Evolutionary conservation across 2,113 vertebrate species (phyloP), one percentile per base, ranked within the genome.

Genomic region (Protobothrops flavoviridis): DNA sequence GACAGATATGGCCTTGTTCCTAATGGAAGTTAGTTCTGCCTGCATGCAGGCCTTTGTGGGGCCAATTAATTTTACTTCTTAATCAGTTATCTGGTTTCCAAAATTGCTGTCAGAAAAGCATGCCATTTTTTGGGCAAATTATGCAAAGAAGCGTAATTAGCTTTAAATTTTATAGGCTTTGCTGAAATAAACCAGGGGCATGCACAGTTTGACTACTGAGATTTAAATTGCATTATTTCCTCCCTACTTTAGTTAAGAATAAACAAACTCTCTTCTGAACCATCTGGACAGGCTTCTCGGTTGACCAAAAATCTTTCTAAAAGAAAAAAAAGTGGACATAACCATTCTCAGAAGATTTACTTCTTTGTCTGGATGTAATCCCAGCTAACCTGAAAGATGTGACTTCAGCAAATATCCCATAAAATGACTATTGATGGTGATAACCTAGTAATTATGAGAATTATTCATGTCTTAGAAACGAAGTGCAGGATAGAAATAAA

Each of bases 131-230:
- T 96, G 95, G 93, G 93, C 90, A 96, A 97, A 96, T 97, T 94
- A 95, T 93, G 90, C 53, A 94, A 48, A 96, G 96, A 50, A 17
- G 29, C 87, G 0, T 96, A 96, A 97, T 97, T 97, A 92, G 85
- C 93, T 97, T 96, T 97, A 96, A 97, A 97, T 98, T 98, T 97
- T 88, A 29, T 97, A 97, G 97, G 96, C 95, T 96, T 97, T 96
- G 91, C 95, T 93, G 94, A 94, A 85, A 92, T 96, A 97, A 97
- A 97, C 94, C 92, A 90, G 92, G 97, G 96, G 97, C 96, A 97
- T 94, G 96, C 95, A 92, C 93, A 97, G 97, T 97, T 95, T 97
- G 88, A 85, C 93, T 95, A 53, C 91, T 95, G 96, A 97, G 91
- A 95, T 93, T 89, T 96, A 96, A 96, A 95, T 96, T 96, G 69